These are phyloP conservation scores for Lineus longissimus DNA, from an alignment of 1,140 invertebrate genomes.

Conservation along the genomic window DNA sequence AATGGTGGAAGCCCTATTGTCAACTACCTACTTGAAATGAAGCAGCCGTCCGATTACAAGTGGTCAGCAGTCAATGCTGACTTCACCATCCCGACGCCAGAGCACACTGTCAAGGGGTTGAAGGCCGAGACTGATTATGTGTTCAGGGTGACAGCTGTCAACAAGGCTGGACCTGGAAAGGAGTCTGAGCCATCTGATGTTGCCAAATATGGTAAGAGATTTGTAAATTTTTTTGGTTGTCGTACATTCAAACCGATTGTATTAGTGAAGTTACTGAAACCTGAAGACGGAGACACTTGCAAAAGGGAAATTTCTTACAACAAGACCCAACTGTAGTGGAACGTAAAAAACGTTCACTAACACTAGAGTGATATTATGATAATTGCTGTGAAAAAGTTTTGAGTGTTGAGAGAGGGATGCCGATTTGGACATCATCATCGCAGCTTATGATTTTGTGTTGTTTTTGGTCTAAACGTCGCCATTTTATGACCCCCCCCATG, in stretches of 20 bases:
- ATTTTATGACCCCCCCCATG: no score
- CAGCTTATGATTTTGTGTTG: no score
- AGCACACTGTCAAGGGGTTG: not conserved
- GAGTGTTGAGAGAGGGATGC: no score
- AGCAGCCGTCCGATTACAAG: conserved; percentile 11
- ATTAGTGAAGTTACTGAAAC: no score
- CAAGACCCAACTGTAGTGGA: not conserved
- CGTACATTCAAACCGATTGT: no score
- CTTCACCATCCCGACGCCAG: not conserved
- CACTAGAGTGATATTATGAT: not conserved
- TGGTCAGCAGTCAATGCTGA: not conserved
- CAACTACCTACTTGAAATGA: conserved; percentile 84
- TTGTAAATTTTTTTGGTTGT: not conserved
- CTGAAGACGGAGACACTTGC: no score
- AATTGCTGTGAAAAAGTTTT: no score
- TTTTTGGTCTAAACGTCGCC: no score
- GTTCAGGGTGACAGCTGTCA: conserved; percentile 87
- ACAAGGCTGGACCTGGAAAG: conserved; percentile 71
- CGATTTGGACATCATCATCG: no score
- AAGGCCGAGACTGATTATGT: conserved; percentile 64
- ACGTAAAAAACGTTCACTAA: not conserved
- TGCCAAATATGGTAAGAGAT: conserved; percentile 7
- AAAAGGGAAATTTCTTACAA: no score
- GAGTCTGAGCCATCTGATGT: conserved; percentile 1
- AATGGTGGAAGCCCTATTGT: conserved; percentile 94